phyloP scores from a whole-genome alignment of 1,140 invertebrate genomes.

The Laodelphax striatellus region DNA sequence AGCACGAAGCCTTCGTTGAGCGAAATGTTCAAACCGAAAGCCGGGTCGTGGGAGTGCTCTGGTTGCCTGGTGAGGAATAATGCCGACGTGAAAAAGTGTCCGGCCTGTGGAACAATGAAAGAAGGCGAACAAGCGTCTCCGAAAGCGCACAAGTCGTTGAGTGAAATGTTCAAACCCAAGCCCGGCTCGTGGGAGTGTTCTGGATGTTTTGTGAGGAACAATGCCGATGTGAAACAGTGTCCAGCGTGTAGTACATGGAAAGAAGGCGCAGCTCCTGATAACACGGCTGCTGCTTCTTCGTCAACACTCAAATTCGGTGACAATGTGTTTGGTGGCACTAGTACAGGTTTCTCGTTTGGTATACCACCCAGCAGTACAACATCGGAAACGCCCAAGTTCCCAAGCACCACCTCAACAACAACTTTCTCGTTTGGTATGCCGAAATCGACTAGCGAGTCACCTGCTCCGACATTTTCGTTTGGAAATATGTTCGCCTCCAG shows the following conservation, averaged over 20 bases:
- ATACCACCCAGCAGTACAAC: neutral
- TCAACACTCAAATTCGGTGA: conserved; percentile 22
- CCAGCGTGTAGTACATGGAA: conserved; percentile 44
- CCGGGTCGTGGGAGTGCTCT: conserved; percentile 40
- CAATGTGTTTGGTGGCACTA: conserved; percentile 10
- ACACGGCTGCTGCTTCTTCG: conserved; percentile 14
- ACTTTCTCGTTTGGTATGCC: too few species aligned
- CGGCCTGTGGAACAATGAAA: conserved; percentile 45
- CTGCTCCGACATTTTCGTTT: too few species aligned
- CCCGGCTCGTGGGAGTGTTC: conserved; percentile 40
- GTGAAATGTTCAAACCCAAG: conserved; percentile 34
- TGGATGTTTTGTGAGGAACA: conserved; percentile 36
- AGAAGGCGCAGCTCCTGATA: conserved; percentile 27
- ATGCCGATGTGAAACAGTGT: conserved; percentile 34
- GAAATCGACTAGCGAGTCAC: too few species aligned
- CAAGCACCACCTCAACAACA: too few species aligned
- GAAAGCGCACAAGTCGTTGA: conserved; percentile 11
- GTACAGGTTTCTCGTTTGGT: conserved; percentile 20
- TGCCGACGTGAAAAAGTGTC: conserved; percentile 33
- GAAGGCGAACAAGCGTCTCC: conserved; percentile 29
- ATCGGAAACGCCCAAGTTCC: too few species aligned
- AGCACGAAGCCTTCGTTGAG: conserved; percentile 15
- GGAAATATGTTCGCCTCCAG: too few species aligned
- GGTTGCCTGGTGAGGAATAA: conserved; percentile 36
- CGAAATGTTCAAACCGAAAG: conserved; percentile 35